These are phyloP conservation scores for Thamnophis sirtalis DNA, from an alignment of 2,113 vertebrate species.

Conservation along the genomic window DNA sequence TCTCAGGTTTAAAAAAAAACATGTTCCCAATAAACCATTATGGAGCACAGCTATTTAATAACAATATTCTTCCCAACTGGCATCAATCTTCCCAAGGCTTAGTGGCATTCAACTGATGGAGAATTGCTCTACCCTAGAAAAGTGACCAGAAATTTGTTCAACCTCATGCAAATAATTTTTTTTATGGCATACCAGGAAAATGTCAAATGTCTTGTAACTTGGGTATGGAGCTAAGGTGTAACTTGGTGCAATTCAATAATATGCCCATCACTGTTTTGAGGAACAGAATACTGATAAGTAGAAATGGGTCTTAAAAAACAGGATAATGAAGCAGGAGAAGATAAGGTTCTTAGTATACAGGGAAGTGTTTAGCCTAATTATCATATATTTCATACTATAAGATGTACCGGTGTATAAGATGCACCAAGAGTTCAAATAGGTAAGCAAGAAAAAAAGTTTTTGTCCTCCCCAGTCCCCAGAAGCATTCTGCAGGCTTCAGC, in stretches of 20 bases:
- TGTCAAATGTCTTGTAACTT: background rate
- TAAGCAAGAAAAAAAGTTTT: no score
- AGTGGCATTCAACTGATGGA: background rate
- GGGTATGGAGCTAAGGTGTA: background rate
- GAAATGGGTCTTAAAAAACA: background rate
- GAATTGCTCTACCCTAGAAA: background rate
- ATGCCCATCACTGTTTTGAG: background rate
- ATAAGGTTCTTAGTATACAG: background rate
- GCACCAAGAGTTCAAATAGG: no score
- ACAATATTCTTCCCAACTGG: background rate
- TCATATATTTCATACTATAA: no score
- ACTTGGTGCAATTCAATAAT: background rate
- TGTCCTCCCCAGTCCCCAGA: no score
- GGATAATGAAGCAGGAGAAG: background rate
- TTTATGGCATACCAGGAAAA: background rate
- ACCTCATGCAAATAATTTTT: background rate
- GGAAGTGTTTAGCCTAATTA: background rate
- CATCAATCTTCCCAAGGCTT: background rate
- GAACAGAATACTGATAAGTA: background rate
- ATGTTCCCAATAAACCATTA: background rate
- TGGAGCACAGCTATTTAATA: background rate
- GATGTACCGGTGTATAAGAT: no score
- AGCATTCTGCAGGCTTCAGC: no score
- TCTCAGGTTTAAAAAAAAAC: background rate
- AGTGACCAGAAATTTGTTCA: background rate